These are phyloP conservation scores for Coregonus ussuriensis DNA, from an alignment of 2,797 vertebrate species.

Conservation along the genomic window DNA sequence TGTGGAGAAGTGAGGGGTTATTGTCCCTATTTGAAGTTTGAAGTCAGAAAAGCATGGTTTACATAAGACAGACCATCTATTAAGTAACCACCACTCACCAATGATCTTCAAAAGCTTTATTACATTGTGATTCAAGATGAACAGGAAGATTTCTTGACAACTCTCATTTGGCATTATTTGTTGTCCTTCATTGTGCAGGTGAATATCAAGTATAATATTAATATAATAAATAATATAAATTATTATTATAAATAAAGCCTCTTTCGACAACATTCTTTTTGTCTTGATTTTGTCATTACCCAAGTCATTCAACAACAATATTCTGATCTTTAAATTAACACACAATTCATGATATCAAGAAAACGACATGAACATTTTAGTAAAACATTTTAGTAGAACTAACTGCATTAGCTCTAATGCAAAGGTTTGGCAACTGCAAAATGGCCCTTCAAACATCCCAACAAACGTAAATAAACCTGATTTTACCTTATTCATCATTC, in stretches of 20 bases:
- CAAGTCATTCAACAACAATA: conserved; percentile 1
- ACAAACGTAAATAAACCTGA: background rate
- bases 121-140: conserved; percentile 3
- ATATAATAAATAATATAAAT: background rate
- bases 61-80: background rate
- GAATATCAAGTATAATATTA: conserved; percentile 24
- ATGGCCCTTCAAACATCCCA: background rate
- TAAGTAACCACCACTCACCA: background rate
- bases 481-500: background rate
- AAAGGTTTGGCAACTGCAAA: background rate
- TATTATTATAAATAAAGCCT: background rate
- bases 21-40: background rate
- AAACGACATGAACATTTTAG: background rate
- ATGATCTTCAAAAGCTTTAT: conserved; percentile 45
- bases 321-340: background rate
- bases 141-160: background rate
- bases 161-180: background rate
- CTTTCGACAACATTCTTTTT: background rate
- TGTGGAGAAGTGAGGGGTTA: background rate
- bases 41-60: background rate
- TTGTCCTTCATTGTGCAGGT: conserved; percentile 1
- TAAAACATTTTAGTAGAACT: background rate
- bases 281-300: conserved; percentile 3
- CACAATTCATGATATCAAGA: background rate
- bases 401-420: background rate